phyloP scores from a whole-genome alignment of 2,797 vertebrate species.

The Hapalemur alaotrensis region DNA sequence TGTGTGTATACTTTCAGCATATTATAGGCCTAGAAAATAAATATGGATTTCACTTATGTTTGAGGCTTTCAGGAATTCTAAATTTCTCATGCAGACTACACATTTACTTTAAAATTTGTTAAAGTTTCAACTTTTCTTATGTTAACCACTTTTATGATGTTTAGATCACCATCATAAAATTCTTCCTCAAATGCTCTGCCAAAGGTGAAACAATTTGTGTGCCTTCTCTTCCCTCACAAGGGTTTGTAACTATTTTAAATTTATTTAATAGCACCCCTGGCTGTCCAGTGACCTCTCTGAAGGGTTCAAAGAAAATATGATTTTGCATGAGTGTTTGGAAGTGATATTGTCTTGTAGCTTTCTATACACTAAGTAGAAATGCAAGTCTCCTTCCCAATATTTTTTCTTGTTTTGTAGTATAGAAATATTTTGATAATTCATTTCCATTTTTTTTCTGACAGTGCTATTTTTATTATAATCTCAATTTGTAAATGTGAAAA shows the following conservation, averaged over 20 bases:
- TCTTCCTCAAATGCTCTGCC: neutral
- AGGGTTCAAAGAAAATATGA: neutral
- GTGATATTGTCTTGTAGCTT: neutral
- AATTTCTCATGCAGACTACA: neutral
- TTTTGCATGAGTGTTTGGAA: neutral
- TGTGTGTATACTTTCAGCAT: neutral
- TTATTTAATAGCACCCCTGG: neutral
- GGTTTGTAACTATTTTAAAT: neutral
- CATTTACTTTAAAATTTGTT: neutral
- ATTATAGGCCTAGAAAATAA: neutral
- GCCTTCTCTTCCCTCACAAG: neutral
- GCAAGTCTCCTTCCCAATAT: neutral
- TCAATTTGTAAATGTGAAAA: neutral
- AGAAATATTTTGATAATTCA: neutral
- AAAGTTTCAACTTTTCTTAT: neutral
- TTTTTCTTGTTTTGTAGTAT: neutral
- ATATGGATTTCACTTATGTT: neutral
- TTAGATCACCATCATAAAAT: neutral
- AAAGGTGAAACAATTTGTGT: neutral
- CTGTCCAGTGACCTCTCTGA: neutral
- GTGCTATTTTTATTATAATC: neutral
- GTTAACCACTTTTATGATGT: neutral
- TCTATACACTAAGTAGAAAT: neutral
- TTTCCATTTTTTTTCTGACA: neutral
- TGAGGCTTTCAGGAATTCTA: neutral